Conservation (phyloP, 2,113 vertebrate genomes). For the Peromyscus leucopus region DNA sequence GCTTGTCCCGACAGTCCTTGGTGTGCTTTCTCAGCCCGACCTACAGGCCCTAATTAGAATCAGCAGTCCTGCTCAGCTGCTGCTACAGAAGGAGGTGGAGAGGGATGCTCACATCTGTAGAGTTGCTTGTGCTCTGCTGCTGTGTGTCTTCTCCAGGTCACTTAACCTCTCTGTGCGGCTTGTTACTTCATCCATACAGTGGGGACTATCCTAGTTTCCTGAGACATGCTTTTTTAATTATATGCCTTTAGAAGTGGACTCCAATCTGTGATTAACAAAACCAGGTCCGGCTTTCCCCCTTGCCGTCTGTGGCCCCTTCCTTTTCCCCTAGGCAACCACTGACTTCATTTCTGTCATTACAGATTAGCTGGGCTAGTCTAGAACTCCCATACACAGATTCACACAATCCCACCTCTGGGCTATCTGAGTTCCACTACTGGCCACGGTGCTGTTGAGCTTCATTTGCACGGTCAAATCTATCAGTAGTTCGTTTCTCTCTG, state of each 20-base stretch:
- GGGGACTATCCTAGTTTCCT: background rate
- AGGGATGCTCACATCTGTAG: accelerated
- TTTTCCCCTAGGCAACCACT: background rate
- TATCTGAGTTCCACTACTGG: background rate
- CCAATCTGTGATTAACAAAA: background rate
- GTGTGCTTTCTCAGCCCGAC: background rate
- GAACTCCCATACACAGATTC: background rate
- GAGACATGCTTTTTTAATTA: background rate
- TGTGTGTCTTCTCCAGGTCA: background rate
- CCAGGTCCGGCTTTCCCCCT: background rate
- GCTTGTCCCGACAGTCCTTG: background rate
- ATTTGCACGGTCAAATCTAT: background rate
- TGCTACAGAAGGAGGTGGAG: background rate
- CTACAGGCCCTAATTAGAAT: background rate
- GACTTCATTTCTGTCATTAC: no score
- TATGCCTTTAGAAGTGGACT: background rate
- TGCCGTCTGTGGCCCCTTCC: background rate
- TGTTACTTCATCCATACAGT: background rate
- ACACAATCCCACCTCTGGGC: accelerated
- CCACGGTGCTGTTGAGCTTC: background rate
- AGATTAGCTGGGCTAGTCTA: accelerated
- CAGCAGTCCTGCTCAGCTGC: accelerated
- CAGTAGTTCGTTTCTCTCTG: background rate
- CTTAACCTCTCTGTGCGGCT: background rate
- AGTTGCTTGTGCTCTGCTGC: background rate